Conservation (phyloP, 2,113 vertebrate genomes). For the Climacteris rufus region DNA sequence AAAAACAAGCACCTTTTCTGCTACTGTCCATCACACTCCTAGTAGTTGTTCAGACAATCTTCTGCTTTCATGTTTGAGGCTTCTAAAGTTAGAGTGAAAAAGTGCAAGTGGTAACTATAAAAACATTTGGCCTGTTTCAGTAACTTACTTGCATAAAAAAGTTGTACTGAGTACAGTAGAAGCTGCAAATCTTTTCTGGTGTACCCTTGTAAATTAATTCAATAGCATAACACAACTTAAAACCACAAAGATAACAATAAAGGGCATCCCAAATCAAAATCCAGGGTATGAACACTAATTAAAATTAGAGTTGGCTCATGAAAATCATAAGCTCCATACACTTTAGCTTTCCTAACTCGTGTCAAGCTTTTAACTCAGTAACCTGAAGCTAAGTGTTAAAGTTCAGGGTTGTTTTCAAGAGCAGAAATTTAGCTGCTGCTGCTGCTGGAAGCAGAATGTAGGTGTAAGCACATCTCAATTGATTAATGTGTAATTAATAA, state of each 20-base stretch:
- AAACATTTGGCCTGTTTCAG: not conserved
- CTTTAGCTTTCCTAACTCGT: not conserved
- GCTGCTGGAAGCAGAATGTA: not conserved
- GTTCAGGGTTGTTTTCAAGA: not conserved
- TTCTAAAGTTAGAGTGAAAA: not conserved
- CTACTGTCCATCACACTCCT: not conserved
- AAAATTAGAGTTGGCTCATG: not conserved
- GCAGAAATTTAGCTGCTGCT: not conserved
- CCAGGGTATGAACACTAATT: not conserved
- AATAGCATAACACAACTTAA: not conserved
- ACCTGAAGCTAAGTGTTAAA: not conserved
- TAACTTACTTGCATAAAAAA: not conserved
- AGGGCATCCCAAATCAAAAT: not conserved
- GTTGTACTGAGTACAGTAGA: fast-evolving
- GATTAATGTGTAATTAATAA: constrained; percentile 30
- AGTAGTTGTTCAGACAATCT: not conserved
- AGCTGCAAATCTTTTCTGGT: not conserved
- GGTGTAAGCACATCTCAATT: not conserved
- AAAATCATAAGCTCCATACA: not conserved
- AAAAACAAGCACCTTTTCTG: not conserved
- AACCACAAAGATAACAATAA: not conserved
- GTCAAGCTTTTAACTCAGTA: not conserved
- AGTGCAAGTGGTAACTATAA: not conserved
- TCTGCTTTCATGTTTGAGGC: not conserved
- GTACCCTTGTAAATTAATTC: not conserved